Conservation (phyloP, 1,140 invertebrate species). For the Papilio aristodemus region DNA sequence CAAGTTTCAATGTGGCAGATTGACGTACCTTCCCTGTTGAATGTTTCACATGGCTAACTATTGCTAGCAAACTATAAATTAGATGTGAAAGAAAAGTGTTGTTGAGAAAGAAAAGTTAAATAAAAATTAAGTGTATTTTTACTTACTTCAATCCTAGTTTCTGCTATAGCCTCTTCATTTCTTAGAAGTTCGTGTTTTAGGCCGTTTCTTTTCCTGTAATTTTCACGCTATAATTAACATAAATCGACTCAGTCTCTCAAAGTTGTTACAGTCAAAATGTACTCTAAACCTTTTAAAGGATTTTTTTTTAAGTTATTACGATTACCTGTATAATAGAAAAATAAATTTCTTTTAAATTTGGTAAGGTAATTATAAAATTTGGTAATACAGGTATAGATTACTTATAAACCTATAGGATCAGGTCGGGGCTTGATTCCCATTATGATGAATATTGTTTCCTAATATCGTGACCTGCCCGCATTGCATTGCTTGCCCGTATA, state of each 20-base stretch:
- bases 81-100: too few species aligned
- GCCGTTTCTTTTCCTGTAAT: constrained; percentile 70
- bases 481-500: too few species aligned
- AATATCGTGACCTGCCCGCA: too few species aligned
- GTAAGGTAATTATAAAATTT: too few species aligned
- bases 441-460: too few species aligned
- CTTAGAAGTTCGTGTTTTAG: constrained; percentile 70
- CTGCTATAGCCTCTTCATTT: constrained; percentile 69
- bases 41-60: constrained; percentile 4
- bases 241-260: not conserved
- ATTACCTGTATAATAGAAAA: too few species aligned
- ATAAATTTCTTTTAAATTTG: too few species aligned
- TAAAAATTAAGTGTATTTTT: not conserved
- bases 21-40: not conserved
- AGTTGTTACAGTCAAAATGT: not conserved
- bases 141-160: constrained; percentile 74
- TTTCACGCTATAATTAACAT: constrained; percentile 30
- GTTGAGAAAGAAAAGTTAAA: not conserved
- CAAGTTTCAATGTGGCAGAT: not conserved
- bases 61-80: not conserved
- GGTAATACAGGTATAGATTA: too few species aligned
- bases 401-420: too few species aligned
- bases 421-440: too few species aligned
- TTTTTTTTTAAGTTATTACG: too few species aligned
- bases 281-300: too few species aligned